Percentiles rank a stretch among this genome's conserved stretches.
These are phyloP conservation scores for Xyliphius kryptos DNA, from an alignment of 2,113 vertebrate genomes.

Conservation along the genomic window DNA sequence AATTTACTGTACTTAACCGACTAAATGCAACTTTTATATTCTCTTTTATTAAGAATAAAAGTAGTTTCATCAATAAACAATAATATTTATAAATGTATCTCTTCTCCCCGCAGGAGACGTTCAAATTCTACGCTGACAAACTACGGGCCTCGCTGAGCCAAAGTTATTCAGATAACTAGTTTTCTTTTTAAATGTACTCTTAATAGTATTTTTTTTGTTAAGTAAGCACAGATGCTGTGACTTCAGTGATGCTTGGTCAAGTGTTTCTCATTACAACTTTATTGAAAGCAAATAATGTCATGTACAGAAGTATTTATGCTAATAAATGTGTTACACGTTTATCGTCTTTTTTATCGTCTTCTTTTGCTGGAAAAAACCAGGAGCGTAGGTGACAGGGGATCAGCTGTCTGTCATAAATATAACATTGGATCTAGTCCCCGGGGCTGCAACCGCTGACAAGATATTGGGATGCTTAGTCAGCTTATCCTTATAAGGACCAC, in stretches of 20 bases:
- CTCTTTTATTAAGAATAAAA: too few species aligned
- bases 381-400: too few species aligned
- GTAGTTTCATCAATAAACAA: too few species aligned
- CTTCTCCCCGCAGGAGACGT: conserved; percentile 66
- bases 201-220: conserved; percentile 48
- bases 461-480: too few species aligned
- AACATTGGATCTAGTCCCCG: too few species aligned
- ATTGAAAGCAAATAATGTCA: conserved; percentile 27
- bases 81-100: too few species aligned
- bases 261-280: conserved; percentile 30
- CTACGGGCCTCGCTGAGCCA: conserved; percentile 47
- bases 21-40: too few species aligned
- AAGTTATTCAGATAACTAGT: conserved; percentile 30
- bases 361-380: too few species aligned
- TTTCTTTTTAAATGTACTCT: conserved; percentile 13
- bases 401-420: too few species aligned
- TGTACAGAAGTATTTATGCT: conserved; percentile 70
- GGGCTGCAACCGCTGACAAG: too few species aligned
- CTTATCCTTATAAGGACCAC: too few species aligned
- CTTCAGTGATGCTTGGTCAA: conserved; percentile 39
- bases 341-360: neutral
- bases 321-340: conserved; percentile 52
- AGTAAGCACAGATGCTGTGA: conserved; percentile 40
- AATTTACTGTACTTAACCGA: too few species aligned
- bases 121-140: conserved; percentile 74